phyloP scores from a whole-genome alignment of 1,140 invertebrate species.

The Caenorhabditis tropicalis region DNA sequence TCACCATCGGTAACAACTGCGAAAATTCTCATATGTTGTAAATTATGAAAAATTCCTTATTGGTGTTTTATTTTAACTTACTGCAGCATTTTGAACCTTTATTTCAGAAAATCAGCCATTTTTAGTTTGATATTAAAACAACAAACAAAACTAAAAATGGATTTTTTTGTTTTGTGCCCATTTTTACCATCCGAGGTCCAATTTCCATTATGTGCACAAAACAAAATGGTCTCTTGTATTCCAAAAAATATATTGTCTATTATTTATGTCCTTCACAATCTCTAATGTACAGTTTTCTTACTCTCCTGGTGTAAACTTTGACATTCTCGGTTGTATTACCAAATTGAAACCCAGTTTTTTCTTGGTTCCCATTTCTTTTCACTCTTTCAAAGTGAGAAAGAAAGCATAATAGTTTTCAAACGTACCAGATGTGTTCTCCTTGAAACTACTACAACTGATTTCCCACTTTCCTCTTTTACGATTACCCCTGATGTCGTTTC shows the following conservation, averaged over 20 bases:
- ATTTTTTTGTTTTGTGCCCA: too few species aligned
- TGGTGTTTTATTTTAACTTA: not conserved
- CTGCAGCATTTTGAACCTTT: too few species aligned
- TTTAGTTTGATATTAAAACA: too few species aligned
- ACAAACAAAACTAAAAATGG: too few species aligned
- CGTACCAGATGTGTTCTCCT: conserved; percentile 5
- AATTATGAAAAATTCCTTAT: not conserved
- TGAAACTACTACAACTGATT: not conserved
- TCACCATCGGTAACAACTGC: conserved; percentile 50
- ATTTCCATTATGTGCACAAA: too few species aligned
- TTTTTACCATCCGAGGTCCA: too few species aligned
- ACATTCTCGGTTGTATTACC: conserved; percentile 1
- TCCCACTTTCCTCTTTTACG: not conserved
- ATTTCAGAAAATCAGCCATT: too few species aligned
- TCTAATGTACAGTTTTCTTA: not conserved
- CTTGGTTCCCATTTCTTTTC: not conserved
- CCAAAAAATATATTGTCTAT: not conserved
- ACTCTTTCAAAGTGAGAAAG: not conserved
- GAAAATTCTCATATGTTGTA: conserved; percentile 57
- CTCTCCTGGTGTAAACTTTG: not conserved
- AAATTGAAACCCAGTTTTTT: conserved; percentile 14
- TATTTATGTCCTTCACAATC: not conserved
- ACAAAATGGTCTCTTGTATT: too few species aligned
- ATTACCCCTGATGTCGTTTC: not conserved
- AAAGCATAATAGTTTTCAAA: not conserved